phyloP scores from a whole-genome alignment of 1,140 invertebrate genomes.

The Diabrotica virgifera region DNA sequence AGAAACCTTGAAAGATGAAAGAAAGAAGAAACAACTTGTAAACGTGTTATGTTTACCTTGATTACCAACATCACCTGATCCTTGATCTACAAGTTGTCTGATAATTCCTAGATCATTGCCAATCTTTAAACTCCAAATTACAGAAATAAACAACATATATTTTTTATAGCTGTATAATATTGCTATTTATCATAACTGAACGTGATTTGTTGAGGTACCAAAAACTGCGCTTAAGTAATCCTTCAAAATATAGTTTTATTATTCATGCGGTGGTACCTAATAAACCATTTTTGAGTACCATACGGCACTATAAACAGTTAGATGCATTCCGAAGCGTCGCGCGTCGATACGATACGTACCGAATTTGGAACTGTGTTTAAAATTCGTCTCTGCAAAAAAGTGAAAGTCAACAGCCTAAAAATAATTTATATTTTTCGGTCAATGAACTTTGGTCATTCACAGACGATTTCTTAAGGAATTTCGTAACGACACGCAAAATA shows the following conservation, averaged over 20 bases:
- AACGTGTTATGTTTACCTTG: too few relatives aligned
- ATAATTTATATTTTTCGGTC: conserved; percentile 37
- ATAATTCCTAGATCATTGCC: background rate
- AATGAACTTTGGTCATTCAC: conserved; percentile 33
- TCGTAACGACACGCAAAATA: conserved; percentile 40
- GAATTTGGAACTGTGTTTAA: conserved; percentile 14
- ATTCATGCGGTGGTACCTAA: background rate
- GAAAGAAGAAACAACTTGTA: too few relatives aligned
- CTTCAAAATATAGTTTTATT: too few relatives aligned
- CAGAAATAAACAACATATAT: too few relatives aligned
- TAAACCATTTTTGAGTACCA: background rate
- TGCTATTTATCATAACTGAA: too few relatives aligned
- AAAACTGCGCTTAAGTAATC: too few relatives aligned
- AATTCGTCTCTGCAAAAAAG: conserved; percentile 44
- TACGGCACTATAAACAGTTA: background rate
- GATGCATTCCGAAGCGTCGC: background rate
- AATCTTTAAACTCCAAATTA: background rate
- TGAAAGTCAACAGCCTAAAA: conserved; percentile 43
- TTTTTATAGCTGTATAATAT: too few relatives aligned
- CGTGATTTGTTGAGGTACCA: too few relatives aligned
- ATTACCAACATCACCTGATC: too few relatives aligned
- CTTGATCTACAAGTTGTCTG: background rate
- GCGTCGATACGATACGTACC: background rate
- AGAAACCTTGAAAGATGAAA: too few relatives aligned
- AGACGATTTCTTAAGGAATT: conserved; percentile 44